Base-by-base conservation (phyloP, 2,888 invertebrate species). In the Isoperla grammatica region DNA sequence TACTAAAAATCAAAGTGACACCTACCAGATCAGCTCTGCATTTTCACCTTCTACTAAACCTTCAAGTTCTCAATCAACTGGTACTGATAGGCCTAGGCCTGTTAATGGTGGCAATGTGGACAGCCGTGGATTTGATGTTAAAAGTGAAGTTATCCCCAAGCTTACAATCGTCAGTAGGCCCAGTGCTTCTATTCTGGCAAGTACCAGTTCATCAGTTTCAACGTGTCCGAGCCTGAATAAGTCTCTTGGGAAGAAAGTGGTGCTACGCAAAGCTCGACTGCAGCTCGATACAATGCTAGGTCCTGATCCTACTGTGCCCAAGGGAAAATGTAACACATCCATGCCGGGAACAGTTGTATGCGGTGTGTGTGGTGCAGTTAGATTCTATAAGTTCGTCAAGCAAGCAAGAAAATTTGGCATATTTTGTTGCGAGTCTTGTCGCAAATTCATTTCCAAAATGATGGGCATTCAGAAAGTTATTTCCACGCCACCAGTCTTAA, bases 321-420 rank as follows among this genome's bases (percentile, higher is more conserved):
- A 13, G 40, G 40, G 12, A 6, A 23, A 22, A 8, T n/a, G 5
- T 9, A 20, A 17, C 6, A n/a, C 20, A 9, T n/a, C 29, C 2
- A 40, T 56, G 17, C 63, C 64, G 22, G 63, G 57, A 19, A 63
- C 59, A 55, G 83, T 87, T 20, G 83, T 84, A 39, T 90, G 90
- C 74, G 88, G 87, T 57, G 88, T 90, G 37, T 90, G 90, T 73
- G 86, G 87, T 42, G 86, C 88, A 43, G 82, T 86, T 40, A 80
- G 89, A 54, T 86, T 85, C 71, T 86, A 85, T 73, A 84, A 86
- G 70, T 87, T 88, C 72, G 82, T 88, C 9, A 84, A 85, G 69
- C 88, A 90, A 75, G 86, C 89, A 20, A 81, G 88, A 62, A 91
- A 90, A 72, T 90, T 89, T 72, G 91, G 91, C 29, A 87, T 89